A percentile compares a stretch with the other conserved stretches of the same genome.
These are phyloP conservation scores for Ladona fulva DNA, from an alignment of 1,140 invertebrate species.

Conservation along the genomic window DNA sequence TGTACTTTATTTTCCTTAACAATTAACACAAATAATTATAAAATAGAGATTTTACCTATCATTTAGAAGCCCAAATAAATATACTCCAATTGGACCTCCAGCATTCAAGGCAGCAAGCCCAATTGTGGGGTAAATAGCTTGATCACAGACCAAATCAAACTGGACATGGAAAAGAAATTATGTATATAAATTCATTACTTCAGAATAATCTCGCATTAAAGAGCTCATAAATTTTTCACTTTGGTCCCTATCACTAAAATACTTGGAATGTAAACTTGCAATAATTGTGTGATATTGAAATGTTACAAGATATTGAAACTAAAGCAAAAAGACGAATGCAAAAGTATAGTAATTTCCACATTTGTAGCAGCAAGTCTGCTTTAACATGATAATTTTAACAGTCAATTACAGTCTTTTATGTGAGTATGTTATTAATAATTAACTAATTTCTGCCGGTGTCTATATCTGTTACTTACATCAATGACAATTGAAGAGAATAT, in stretches of 20 bases:
- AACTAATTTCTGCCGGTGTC: too few species aligned
- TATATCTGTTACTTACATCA: slow-evolving; percentile 53
- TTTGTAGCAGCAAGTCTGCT: too few species aligned
- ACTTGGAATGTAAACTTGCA: too few species aligned
- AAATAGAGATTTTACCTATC: slow-evolving; percentile 47
- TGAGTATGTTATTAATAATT: too few species aligned
- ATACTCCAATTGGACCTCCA: slow-evolving; percentile 77
- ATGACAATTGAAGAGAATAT: slow-evolving; percentile 68
- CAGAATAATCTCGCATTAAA: background rate
- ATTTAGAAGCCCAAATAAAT: slow-evolving; percentile 72
- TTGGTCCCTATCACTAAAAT: too few species aligned
- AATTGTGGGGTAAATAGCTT: slow-evolving; percentile 73
- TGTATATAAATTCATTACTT: background rate
- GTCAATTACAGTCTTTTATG: too few species aligned
- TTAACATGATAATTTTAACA: too few species aligned
- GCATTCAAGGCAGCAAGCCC: slow-evolving; percentile 71
- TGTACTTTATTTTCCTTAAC: background rate
- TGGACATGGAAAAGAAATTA: slow-evolving; percentile 38
- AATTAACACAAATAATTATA: background rate
- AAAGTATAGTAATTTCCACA: too few species aligned
- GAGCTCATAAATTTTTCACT: too few species aligned
- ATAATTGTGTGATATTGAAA: too few species aligned
- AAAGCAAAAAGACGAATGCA: too few species aligned
- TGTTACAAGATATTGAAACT: too few species aligned
- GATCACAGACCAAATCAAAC: slow-evolving; percentile 79